Conservation (phyloP, 2,113 vertebrate genomes). For the Chionis minor region DNA sequence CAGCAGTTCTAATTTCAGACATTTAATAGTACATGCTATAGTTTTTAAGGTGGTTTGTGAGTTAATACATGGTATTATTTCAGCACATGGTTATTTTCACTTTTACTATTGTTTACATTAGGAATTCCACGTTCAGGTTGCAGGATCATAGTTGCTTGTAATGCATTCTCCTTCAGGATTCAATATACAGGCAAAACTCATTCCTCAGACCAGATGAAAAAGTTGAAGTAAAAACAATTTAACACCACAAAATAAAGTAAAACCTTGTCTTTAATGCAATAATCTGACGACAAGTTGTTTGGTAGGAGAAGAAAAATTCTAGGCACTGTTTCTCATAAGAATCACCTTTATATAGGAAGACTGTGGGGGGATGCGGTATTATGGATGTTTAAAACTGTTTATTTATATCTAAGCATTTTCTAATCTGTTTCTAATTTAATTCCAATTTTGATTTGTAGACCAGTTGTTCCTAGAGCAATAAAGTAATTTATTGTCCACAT, state of each 20-base stretch:
- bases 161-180: not conserved
- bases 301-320: not conserved
- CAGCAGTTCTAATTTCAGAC: not conserved
- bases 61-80: not conserved
- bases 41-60: not conserved
- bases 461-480: not conserved
- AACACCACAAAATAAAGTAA: not conserved
- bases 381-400: not conserved
- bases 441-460: not conserved
- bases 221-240: not conserved
- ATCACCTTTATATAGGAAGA: not conserved
- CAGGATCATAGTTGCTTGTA: not conserved
- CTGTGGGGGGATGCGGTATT: accelerated
- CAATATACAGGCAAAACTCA: not conserved
- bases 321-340: not conserved
- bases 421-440: not conserved
- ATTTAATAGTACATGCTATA: not conserved
- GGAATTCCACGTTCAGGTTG: not conserved
- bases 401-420: not conserved
- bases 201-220: not conserved
- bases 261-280: not conserved
- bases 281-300: not conserved
- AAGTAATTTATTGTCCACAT: not conserved
- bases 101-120: not conserved
- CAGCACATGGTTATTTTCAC: not conserved